Conservation (phyloP, 2,113 vertebrate genomes). For the Ahaetulla prasina region DNA sequence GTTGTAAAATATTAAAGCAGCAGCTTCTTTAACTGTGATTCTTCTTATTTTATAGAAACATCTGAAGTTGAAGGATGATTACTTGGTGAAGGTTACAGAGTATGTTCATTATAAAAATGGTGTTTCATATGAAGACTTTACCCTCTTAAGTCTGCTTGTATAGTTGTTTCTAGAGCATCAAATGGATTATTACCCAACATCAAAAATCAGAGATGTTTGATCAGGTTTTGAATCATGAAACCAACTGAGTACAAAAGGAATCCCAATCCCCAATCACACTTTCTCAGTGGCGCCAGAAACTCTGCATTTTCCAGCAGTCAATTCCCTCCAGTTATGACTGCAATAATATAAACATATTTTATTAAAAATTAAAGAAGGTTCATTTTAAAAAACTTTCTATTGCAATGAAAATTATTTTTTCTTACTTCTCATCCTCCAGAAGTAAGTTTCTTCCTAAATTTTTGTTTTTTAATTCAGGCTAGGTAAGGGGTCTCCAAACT, state of each 20-base stretch:
- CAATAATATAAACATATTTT: too few relatives aligned
- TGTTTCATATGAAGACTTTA: not conserved
- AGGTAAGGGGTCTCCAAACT: too few relatives aligned
- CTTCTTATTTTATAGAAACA: constrained; percentile 45
- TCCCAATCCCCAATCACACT: not conserved
- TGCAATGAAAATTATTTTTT: too few relatives aligned
- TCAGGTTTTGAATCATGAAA: not conserved
- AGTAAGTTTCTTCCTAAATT: too few relatives aligned
- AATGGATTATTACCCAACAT: not conserved
- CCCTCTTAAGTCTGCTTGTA: not conserved
- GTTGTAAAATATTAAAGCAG: not conserved
- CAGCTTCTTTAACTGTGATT: not conserved
- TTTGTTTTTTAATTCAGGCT: too few relatives aligned
- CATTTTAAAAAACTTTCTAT: too few relatives aligned
- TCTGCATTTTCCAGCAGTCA: not conserved
- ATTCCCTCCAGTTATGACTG: too few relatives aligned
- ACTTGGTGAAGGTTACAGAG: constrained; percentile 49
- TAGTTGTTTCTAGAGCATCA: not conserved
- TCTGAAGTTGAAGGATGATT: constrained; percentile 34
- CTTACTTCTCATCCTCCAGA: too few relatives aligned
- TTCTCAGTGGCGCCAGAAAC: not conserved
- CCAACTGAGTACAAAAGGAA: not conserved
- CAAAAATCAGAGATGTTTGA: not conserved
- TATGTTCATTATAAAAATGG: not conserved
- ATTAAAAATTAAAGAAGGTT: too few relatives aligned